Evolutionary conservation across 2,888 invertebrate genomes (phyloP), one percentile per base, ranked within the genome.

Genomic region (Kuschelorhynchus macadamiae): DNA sequence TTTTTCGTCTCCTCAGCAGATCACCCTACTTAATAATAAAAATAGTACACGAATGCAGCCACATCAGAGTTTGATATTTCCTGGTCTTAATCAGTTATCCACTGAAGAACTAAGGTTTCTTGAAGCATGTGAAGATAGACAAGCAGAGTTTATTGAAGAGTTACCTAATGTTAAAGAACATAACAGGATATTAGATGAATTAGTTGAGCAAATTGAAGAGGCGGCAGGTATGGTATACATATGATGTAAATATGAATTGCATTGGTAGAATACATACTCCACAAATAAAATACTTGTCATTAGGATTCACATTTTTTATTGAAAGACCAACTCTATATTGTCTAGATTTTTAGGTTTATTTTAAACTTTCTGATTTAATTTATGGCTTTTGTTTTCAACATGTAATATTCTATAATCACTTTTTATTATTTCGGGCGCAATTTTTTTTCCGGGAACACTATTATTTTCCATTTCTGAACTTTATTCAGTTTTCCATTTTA

Each of bases 71-170:
- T 18, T 33, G 17, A 77, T 83, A 46, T 86, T 88, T 74, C 86
- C 87, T 4, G 86, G 87, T 74, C 77, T 88, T 17, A 83, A 85
- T 68, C 80, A 81, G 52, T 77, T 88, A 71, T 83, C 85, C 72
- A 75, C 87, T 75, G 90, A 92, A 52, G 92, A 94, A 81, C 84
- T 94, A 44, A 88, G 89, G 73, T 88, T 89, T 77, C 85, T 94
- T 16, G 86, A 89, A 75, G 88, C 90, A 47, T 91, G 90, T 82
- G 86, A 88, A 0, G 92, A 93, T 75, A 87, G 88, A 73, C 88
- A 92, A 82, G 90, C 92, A 76, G 92, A 92, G 79, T 89, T 92
- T 69, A 82, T 94, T 41, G 90, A 91, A 77, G 89, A 88, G 71
- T 86, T 90, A 79, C 89, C 91, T 0, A 87, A 89, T 71, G 85